Evolutionary conservation across 2,113 vertebrate species (phyloP).

Genomic region (Pleuronectes platessa): DNA sequence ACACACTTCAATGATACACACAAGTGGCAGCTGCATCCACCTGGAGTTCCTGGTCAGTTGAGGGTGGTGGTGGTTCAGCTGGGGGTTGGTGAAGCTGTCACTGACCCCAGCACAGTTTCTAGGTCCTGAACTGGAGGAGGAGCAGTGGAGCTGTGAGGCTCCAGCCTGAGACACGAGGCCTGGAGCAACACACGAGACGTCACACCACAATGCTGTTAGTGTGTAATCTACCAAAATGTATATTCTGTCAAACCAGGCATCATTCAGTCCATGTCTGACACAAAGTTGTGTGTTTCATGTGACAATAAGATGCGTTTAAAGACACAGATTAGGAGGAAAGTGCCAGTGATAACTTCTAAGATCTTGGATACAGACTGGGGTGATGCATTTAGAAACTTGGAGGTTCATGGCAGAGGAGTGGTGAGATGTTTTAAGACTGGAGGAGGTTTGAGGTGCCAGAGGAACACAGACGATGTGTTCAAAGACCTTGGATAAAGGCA

Average conservation of each 20-base stretch:
- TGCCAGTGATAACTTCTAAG: no score
- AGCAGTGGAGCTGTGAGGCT: neutral
- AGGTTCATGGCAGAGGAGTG: no score
- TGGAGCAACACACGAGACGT: constrained; percentile 9
- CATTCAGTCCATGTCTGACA: no score
- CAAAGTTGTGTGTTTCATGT: no score
- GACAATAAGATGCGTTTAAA: no score
- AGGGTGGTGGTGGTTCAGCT: neutral
- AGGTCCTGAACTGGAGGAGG: constrained; percentile 1
- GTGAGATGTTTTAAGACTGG: no score
- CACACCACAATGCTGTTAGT: neutral
- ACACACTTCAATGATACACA: neutral
- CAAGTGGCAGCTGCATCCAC: neutral
- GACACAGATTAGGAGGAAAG: no score
- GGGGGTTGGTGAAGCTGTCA: neutral
- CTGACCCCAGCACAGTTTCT: neutral
- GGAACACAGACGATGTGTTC: constrained; percentile 22
- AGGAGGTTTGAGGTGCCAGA: no score
- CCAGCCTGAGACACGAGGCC: constrained; percentile 40
- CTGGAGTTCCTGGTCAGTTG: constrained; percentile 33
- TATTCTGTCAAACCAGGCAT: no score
- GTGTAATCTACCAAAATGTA: no score
- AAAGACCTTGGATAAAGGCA: constrained; percentile 36
- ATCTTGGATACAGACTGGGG: no score
- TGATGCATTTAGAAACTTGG: no score